Evolutionary conservation across 2,888 invertebrate genomes (phyloP).

Genomic region (Leptopilina drosophilae): DNA sequence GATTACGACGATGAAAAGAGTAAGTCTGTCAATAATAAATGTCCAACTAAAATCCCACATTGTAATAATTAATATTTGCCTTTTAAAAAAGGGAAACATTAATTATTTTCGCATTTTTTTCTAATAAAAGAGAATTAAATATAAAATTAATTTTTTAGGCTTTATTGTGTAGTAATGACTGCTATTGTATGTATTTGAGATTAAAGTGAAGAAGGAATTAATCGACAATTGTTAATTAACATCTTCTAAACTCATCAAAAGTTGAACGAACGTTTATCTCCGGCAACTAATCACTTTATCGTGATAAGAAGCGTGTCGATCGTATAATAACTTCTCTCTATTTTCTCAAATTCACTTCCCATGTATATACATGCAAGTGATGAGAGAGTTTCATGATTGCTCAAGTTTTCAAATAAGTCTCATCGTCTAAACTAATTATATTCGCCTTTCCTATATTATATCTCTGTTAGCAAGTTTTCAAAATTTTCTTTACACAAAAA

Average conservation of each 20-base stretch:
- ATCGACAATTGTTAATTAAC: neutral
- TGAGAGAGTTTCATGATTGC: slow-evolving; percentile 54
- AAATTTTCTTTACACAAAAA: no score
- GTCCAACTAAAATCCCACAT: no score
- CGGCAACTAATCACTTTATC: neutral
- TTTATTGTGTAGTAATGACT: no score
- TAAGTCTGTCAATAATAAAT: slow-evolving; percentile 61
- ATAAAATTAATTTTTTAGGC: no score
- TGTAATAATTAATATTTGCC: no score
- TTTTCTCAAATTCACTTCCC: slow-evolving; percentile 49
- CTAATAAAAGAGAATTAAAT: no score
- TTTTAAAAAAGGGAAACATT: no score
- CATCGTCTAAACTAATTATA: slow-evolving; percentile 73
- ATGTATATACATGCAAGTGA: neutral
- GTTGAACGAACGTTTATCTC: slow-evolving; percentile 32
- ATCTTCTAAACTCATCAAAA: neutral
- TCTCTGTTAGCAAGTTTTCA: no score
- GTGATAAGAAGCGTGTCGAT: slow-evolving; percentile 3
- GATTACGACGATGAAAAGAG: slow-evolving; percentile 83
- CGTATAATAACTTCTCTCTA: neutral
- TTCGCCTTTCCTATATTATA: slow-evolving; percentile 44
- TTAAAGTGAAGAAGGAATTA: neutral
- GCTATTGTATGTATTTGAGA: no score
- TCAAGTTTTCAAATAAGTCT: slow-evolving; percentile 68
- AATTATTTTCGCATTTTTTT: no score